phyloP scores from a whole-genome alignment of 2,797 vertebrate genomes.

The Varecia variegata region DNA sequence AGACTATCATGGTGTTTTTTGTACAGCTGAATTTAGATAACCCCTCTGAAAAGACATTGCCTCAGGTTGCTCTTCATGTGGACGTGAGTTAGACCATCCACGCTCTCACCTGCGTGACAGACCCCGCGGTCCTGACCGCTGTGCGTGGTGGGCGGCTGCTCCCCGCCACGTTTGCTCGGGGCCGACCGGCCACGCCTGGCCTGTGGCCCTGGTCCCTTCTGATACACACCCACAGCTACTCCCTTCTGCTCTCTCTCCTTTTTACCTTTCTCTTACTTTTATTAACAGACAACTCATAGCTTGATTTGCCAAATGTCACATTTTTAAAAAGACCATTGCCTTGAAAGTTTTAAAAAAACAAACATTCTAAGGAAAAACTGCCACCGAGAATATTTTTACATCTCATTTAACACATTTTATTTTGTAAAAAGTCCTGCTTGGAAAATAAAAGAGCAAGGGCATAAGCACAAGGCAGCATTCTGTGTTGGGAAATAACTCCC shows the following conservation, averaged over 20 bases:
- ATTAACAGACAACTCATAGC: background rate
- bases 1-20: background rate
- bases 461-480: background rate
- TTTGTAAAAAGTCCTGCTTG: background rate
- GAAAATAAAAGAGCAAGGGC: background rate
- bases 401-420: background rate
- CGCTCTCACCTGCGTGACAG: too few species aligned
- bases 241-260: background rate
- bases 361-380: background rate
- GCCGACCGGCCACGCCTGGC: background rate
- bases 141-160: rapidly evolving
- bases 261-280: background rate
- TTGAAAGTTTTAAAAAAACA: slow-evolving; percentile 1
- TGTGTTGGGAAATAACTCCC: background rate
- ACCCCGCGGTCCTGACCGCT: background rate
- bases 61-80: background rate
- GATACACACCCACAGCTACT: background rate
- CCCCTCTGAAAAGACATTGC: background rate
- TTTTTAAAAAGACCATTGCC: background rate
- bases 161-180: background rate
- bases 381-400: background rate
- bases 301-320: background rate
- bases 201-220: background rate
- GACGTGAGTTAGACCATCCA: background rate
- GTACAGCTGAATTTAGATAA: background rate